These are phyloP conservation scores for Thinocorus orbignyianus DNA, from an alignment of 2,113 vertebrate genomes.

Conservation along the genomic window DNA sequence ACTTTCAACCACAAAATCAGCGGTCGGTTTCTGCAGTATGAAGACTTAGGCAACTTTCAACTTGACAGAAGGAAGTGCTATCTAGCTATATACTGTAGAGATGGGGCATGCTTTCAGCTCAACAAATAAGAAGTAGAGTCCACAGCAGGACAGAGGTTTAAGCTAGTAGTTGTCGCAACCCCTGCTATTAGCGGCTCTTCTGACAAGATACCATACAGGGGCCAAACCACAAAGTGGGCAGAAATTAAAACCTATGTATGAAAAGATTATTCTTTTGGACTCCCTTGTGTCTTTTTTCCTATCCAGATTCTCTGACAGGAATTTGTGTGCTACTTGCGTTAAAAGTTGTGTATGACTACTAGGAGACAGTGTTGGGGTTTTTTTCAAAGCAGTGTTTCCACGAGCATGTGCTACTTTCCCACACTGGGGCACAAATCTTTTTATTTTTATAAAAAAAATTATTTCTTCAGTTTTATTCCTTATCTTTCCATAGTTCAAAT, in stretches of 20 bases:
- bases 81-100: not conserved
- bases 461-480: not conserved
- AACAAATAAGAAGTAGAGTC: not conserved
- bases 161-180: not conserved
- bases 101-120: not conserved
- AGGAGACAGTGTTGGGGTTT: not conserved
- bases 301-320: not conserved
- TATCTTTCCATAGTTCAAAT: not conserved
- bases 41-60: not conserved
- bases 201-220: not conserved
- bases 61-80: not conserved
- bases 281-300: not conserved
- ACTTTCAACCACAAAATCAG: conserved; percentile 14
- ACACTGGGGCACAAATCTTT: not conserved
- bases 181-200: not conserved
- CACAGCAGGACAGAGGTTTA: not conserved
- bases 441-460: not conserved
- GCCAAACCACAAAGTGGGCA: conserved; percentile 16
- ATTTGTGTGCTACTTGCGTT: conserved; percentile 22
- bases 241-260: not conserved
- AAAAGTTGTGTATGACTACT: not conserved
- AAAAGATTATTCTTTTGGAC: not conserved
- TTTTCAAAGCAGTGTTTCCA: not conserved
- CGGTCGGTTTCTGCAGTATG: not conserved
- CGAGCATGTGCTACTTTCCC: not conserved